These are phyloP conservation scores for Corydoras sp. DNA, from an alignment of 2,113 vertebrate genomes.

Conservation along the genomic window DNA sequence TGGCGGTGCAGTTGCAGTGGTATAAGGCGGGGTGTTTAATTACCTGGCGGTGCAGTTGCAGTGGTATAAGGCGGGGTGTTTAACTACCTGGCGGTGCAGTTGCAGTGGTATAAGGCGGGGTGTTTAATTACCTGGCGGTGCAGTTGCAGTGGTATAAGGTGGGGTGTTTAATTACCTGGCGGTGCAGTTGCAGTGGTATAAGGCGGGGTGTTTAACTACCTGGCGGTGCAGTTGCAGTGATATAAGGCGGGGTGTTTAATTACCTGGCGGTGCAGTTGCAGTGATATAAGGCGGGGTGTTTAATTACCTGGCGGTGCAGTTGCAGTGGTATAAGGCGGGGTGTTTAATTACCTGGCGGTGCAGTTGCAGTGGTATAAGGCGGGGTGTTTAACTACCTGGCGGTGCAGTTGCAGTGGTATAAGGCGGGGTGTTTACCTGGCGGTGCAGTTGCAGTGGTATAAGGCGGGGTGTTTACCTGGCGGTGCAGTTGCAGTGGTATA, in stretches of 20 bases:
- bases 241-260: constrained; percentile 54
- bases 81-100: constrained; percentile 71
- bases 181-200: constrained; percentile 81
- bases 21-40: constrained; percentile 54
- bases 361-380: constrained; percentile 80
- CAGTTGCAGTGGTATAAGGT: constrained; percentile 84
- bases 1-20: constrained; percentile 76
- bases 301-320: constrained; percentile 71
- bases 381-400: constrained; percentile 55
- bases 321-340: constrained; percentile 73
- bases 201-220: constrained; percentile 53
- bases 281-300: constrained; percentile 63
- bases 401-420: constrained; percentile 81
- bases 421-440: constrained; percentile 70
- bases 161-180: constrained; percentile 56
- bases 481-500: constrained; percentile 81
- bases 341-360: constrained; percentile 61
- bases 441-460: constrained; percentile 81
- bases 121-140: constrained; percentile 61
- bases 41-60: constrained; percentile 78
- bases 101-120: constrained; percentile 73
- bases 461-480: constrained; percentile 70
- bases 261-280: constrained; percentile 78
- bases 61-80: constrained; percentile 63
- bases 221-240: constrained; percentile 76